Evolutionary conservation across 2,888 invertebrate genomes (phyloP).

Genomic region (Neocrepidodera transversa): DNA sequence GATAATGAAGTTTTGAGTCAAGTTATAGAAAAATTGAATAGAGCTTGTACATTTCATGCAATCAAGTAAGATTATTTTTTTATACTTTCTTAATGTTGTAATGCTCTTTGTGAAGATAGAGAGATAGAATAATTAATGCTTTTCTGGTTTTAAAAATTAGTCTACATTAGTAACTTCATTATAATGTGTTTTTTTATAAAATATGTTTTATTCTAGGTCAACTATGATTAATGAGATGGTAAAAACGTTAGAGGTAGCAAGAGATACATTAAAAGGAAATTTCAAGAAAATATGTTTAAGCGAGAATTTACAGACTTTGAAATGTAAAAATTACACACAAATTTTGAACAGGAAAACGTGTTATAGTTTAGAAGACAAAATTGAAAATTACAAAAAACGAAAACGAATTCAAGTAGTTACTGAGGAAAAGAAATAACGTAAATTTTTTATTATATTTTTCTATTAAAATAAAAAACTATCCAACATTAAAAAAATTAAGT

Average conservation of each 20-base stretch:
- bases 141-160: no score
- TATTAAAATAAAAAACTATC: no score
- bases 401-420: constrained; percentile 52
- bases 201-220: no score
- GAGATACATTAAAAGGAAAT: constrained; percentile 45
- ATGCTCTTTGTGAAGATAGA: no score
- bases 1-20: constrained; percentile 65
- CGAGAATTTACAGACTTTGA: constrained; percentile 72
- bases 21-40: constrained; percentile 73
- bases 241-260: constrained; percentile 59
- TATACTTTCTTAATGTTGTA: no score
- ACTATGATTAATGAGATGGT: constrained; percentile 68
- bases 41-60: constrained; percentile 75
- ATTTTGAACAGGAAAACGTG: constrained; percentile 78
- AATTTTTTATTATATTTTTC: not conserved
- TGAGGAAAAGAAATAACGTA: constrained; percentile 21
- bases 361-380: constrained; percentile 81
- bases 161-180: no score
- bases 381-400: constrained; percentile 78
- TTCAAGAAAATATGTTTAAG: constrained; percentile 58
- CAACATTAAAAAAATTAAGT: no score
- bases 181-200: constrained; percentile 49
- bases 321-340: constrained; percentile 74
- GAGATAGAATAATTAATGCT: no score
- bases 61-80: constrained; percentile 69